Conservation (phyloP, 2,113 vertebrate species). For the Maccullochella peelii region DNA sequence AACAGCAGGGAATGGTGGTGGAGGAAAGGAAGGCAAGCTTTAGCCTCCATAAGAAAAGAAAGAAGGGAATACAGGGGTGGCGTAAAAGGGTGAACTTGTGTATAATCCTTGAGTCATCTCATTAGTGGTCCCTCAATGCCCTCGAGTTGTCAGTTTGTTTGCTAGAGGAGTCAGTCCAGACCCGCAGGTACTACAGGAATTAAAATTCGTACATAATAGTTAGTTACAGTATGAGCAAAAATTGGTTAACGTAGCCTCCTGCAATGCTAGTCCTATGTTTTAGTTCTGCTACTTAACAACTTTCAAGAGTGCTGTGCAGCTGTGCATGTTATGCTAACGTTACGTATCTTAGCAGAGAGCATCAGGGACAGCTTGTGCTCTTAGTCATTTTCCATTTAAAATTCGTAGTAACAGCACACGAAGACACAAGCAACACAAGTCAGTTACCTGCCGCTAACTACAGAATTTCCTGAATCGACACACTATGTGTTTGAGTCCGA, state of each 20-base stretch:
- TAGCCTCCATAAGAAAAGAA: not conserved
- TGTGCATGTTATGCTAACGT: conserved; percentile 41
- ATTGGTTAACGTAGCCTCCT: too few species aligned
- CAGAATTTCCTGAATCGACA: not conserved
- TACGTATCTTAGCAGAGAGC: conserved; percentile 3
- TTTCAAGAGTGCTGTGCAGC: not conserved
- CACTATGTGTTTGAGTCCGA: not conserved
- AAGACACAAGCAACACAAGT: not conserved
- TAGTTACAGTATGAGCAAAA: not conserved
- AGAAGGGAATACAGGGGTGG: not conserved
- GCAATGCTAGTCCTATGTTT: not conserved
- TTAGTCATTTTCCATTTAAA: not conserved
- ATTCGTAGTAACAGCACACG: not conserved
- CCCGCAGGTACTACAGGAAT: not conserved
- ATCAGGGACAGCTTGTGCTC: not conserved
- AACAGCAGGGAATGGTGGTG: not conserved
- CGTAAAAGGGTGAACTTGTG: not conserved
- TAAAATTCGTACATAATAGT: not conserved
- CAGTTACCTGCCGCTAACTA: not conserved
- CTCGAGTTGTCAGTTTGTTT: not conserved
- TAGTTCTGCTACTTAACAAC: not conserved
- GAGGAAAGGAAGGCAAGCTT: not conserved
- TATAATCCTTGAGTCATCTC: not conserved
- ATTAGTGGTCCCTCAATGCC: not conserved
- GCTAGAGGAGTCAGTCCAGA: not conserved